Percentiles rank a stretch among this genome's conserved stretches.
Evolutionary conservation across 2,797 vertebrate genomes (phyloP).

Genomic region (Sebastes kiyomatsui): DNA sequence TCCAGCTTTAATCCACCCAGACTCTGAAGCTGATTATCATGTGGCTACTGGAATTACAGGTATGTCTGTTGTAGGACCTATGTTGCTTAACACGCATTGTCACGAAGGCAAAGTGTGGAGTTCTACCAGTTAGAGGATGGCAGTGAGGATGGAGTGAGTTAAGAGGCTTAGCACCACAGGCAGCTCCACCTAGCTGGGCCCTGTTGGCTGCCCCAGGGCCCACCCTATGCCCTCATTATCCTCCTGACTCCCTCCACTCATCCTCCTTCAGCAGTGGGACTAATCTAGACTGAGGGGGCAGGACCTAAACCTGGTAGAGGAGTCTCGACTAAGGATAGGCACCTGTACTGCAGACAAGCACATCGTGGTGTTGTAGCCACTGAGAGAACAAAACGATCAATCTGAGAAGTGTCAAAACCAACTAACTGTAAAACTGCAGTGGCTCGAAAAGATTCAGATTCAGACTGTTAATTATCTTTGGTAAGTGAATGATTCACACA

Average conservation of each 20-base stretch:
- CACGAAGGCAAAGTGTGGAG: constrained; percentile 27
- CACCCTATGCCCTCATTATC: constrained; percentile 75
- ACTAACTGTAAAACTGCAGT: background rate
- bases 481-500: constrained; percentile 6
- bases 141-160: constrained; percentile 52
- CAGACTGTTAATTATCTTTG: constrained; percentile 21
- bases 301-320: constrained; percentile 32
- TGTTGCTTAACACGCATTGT: constrained; percentile 27
- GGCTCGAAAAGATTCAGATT: background rate
- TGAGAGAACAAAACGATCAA: constrained; percentile 12
- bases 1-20: constrained; percentile 25
- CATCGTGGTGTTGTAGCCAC: background rate
- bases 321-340: constrained; percentile 4
- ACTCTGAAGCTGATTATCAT: constrained; percentile 23
- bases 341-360: constrained; percentile 17
- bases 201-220: constrained; percentile 57
- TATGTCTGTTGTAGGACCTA: constrained; percentile 24
- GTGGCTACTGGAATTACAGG: constrained; percentile 55
- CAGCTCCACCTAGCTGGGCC: constrained; percentile 70
- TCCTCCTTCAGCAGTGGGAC: constrained; percentile 57
- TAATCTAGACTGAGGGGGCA: constrained; percentile 61
- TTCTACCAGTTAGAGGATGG: constrained; percentile 36
- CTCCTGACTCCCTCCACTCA: constrained; percentile 62
- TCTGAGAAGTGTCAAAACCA: background rate
- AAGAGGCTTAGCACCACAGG: constrained; percentile 69